Evolutionary conservation across 2,797 vertebrate species (phyloP), one percentile per base, ranked within the genome.

Genomic region (Lophura swinhoii): DNA sequence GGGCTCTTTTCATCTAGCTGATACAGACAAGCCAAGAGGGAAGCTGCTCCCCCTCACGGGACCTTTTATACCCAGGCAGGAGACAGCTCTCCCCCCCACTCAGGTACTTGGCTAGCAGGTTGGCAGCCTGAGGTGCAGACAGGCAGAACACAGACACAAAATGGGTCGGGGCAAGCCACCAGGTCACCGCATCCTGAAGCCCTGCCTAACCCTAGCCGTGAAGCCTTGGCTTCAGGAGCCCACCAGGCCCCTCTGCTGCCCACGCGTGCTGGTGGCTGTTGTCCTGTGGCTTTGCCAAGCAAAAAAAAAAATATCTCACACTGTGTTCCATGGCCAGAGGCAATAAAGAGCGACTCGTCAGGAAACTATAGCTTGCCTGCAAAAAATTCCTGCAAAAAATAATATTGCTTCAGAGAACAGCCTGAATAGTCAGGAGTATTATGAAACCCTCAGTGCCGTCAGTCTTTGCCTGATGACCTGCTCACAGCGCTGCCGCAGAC

Each of bases 261-360:
- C 23, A 14, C 24, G 7, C 18, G 28, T 0, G 0, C 49, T 72
- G 15, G 20, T 71, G 28, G 41, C 37, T n/a, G 4, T 37, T 49
- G 46, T 33, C 14, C 60, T 64, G 64, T 0, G 1, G 56, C 53
- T 72, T 84, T 86, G 56, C 20, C 44, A 66, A 43, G 21, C 60
- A 33, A 48, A n/a, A 37, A 37, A 37, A 37, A 37, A 37, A 37
- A 9, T 13, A 70, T 39, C 46, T 73, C 18, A 4, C 26, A 15
- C 63, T 41, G 10, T 14, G 4, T 18, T 85, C 41, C 14, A 9
- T 29, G 49, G 13, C 15, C n/a, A 53, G 14, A 6, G 3, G 9
- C 64, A 68, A 10, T 35, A 20, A 83, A 56, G 29, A 71, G 22
- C 29, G 18, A 87, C 29, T 14, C 39, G 43, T 31, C 4, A 4